phyloP scores from a whole-genome alignment of 2,113 vertebrate species.

The Ptilorrhoa leucosticta region DNA sequence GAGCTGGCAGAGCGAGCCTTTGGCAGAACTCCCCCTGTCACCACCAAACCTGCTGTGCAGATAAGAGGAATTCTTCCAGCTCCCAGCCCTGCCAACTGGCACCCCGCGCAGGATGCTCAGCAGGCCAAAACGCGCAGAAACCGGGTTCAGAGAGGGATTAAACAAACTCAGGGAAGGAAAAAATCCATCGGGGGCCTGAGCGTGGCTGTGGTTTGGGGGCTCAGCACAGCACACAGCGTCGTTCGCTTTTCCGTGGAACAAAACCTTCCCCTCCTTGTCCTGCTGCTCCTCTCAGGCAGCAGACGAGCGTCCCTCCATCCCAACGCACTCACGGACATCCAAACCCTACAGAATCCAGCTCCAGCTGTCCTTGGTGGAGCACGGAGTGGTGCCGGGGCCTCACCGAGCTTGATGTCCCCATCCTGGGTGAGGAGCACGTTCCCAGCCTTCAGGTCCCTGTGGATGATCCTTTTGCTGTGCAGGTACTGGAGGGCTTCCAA shows the following conservation, averaged over 20 bases:
- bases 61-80: not conserved
- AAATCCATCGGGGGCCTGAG: not conserved
- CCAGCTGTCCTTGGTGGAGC: accelerated
- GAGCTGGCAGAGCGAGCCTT: not conserved
- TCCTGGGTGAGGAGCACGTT: constrained; percentile 93
- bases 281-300: not conserved
- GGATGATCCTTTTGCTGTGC: constrained; percentile 93
- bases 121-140: constrained; percentile 1
- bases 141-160: not conserved
- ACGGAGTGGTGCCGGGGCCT: not conserved
- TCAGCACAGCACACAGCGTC: not conserved
- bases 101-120: not conserved
- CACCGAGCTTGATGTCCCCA: constrained; percentile 93
- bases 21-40: not conserved
- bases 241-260: accelerated
- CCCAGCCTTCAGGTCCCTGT: constrained; percentile 95
- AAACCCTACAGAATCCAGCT: accelerated
- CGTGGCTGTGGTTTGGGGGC: not conserved
- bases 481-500: constrained; percentile 90
- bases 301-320: not conserved
- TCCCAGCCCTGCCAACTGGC: constrained; percentile 25
- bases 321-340: accelerated
- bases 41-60: constrained; percentile 1
- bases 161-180: not conserved
- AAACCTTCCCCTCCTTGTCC: not conserved